Conservation (phyloP, 2,113 vertebrate genomes). For the Cheilinus undulatus region DNA sequence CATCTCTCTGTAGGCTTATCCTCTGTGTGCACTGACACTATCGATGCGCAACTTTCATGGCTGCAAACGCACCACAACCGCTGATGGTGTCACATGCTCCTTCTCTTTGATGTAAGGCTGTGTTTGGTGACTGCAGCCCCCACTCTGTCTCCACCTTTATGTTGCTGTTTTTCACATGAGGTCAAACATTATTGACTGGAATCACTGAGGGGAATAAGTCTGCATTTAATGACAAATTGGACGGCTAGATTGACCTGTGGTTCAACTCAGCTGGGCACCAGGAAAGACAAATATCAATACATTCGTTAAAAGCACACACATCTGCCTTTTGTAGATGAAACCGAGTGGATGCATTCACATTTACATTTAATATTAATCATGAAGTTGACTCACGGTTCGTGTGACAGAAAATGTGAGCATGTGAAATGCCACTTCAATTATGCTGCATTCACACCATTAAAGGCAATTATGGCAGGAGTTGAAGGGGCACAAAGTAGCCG, state of each 20-base stretch:
- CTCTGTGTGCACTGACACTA: conserved; percentile 64
- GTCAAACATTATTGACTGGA: conserved; percentile 73
- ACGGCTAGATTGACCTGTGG: conserved; percentile 57
- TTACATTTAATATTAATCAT: conserved; percentile 56
- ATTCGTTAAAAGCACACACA: conserved; percentile 40
- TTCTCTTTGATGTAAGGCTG: conserved; percentile 54
- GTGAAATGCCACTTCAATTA: conserved; percentile 71
- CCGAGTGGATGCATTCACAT: conserved; percentile 43
- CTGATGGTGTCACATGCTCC: conserved; percentile 56
- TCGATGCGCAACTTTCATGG: conserved; percentile 66
- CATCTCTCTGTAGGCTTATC: conserved; percentile 63
- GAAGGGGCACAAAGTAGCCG: conserved; percentile 38
- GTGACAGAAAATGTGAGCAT: conserved; percentile 32
- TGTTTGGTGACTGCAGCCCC: conserved; percentile 25
- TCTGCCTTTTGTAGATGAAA: conserved; percentile 6
- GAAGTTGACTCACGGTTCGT: conserved; percentile 42
- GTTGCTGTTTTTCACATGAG: conserved; percentile 62
- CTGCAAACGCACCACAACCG: conserved; percentile 66
- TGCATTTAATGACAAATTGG: conserved; percentile 71
- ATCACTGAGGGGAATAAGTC: conserved; percentile 67
- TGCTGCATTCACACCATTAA: conserved; percentile 52
- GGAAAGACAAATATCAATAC: conserved; percentile 65
- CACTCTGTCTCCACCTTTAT: conserved; percentile 37
- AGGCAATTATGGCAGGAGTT: conserved; percentile 55
- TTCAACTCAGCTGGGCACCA: conserved; percentile 56